Evolutionary conservation across 2,797 vertebrate species (phyloP), one percentile per base, ranked within the genome.

Genomic region (Rhodeus uyekii): DNA sequence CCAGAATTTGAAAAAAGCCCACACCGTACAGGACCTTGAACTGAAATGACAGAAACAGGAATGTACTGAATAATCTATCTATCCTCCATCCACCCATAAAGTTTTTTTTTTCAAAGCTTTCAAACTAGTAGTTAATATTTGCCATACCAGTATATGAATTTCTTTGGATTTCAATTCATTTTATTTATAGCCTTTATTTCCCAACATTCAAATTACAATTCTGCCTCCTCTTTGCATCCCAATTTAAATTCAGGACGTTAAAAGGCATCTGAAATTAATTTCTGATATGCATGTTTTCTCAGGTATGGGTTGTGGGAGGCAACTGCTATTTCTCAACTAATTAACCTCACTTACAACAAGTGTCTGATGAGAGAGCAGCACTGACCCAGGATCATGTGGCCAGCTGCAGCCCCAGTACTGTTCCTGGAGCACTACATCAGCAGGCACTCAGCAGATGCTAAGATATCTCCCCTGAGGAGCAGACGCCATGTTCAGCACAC

Each of bases 381-480:
- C 44, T 83, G 82, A 78, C 85, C 81, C 77, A 27, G 29, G 8
- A 78, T 84, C 75, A 78, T 86, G 64, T 60, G 53, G 80, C 76
- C 61, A 68, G 53, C 86, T 87, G 84, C 67, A 80, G 76, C 69
- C 48, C 60, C 58, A 32, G 36, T 44, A 48, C 65, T 81, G 38
- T 12, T 78, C 61, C 73, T 74, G 53, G 65, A 77, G 58, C 80
- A 32, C 73, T 81, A 81, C 84, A 90, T 46, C 63, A 82, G 89
- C 84, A 89, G 90, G 82, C 87, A 85, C 87, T 24, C 80, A 92
- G 88, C 96, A 95, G 95, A 94, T 95, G 95, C 89, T 91, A 89
- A 82, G 39, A 68, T 79, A 65, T 84, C 90, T 94, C 89, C 79
- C 84, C 36, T 88, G 89, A 92, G 90, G 84, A 50, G 61, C 67